These are phyloP conservation scores for Zoroaster sp. DNA, from an alignment of 53 echinoderm and acorn worm genomes.

Conservation along the genomic window DNA sequence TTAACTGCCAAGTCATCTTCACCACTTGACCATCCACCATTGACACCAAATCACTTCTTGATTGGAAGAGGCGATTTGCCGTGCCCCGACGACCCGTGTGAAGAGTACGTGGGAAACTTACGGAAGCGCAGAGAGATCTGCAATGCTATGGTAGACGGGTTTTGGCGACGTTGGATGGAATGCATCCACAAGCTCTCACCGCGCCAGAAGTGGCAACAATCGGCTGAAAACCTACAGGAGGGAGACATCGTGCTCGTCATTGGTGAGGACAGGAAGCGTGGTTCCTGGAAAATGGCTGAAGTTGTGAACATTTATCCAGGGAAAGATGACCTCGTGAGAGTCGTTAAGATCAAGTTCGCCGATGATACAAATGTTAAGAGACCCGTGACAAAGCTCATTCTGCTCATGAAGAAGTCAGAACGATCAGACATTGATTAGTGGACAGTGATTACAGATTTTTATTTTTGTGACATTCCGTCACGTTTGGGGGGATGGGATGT, in stretches of 20 bases:
- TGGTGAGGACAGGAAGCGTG: constrained; percentile 56
- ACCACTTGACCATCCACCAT: constrained; percentile 73
- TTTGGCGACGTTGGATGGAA: constrained; percentile 60
- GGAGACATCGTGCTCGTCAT: constrained; percentile 70
- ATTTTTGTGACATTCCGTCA: constrained; percentile 66
- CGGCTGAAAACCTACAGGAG: constrained; percentile 57
- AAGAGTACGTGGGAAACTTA: constrained; percentile 46
- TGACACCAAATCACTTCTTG: constrained; percentile 80
- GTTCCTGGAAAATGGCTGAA: constrained; percentile 66
- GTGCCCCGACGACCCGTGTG: constrained; percentile 60
- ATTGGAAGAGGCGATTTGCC: constrained; percentile 67
- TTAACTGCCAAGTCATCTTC: constrained; percentile 77
- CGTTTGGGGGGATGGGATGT: constrained; percentile 49
- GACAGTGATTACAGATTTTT: neutral
- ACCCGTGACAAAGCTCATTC: constrained; percentile 71
- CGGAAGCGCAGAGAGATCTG: constrained; percentile 74
- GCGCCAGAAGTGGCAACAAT: constrained; percentile 33
- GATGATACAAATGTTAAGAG: constrained; percentile 40
- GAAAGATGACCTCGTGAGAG: constrained; percentile 65
- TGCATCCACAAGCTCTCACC: constrained; percentile 71
- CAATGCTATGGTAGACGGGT: constrained; percentile 67
- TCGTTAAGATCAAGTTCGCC: constrained; percentile 60
- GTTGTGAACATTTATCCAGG: constrained; percentile 56
- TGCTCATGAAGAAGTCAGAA: constrained; percentile 67
- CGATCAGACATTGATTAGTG: constrained; percentile 30